phyloP scores from a whole-genome alignment of 2,113 vertebrate species.

The Dendrocopos noguchii region DNA sequence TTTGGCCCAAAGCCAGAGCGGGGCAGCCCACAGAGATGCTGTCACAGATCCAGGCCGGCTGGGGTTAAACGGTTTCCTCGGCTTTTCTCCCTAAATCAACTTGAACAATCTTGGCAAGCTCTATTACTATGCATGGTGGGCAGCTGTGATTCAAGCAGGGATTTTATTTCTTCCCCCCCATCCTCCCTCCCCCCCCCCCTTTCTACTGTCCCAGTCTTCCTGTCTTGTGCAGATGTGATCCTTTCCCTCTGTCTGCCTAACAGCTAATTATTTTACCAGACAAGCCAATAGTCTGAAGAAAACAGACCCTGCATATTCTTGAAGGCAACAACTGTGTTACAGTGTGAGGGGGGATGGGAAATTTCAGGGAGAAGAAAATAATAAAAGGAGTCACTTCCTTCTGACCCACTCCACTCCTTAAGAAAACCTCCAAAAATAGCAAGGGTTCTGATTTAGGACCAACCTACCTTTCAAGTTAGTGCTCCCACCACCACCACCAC shows the following conservation, averaged over 20 bases:
- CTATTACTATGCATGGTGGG: constrained; percentile 60
- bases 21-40: constrained; percentile 13
- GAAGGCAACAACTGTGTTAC: constrained; percentile 58
- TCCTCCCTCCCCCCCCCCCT: background rate
- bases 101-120: constrained; percentile 67
- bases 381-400: constrained; percentile 13
- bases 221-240: constrained; percentile 70
- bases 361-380: background rate
- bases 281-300: constrained; percentile 60
- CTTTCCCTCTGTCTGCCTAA: constrained; percentile 67
- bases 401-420: background rate
- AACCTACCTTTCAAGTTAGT: background rate
- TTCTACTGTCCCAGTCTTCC: constrained; percentile 65
- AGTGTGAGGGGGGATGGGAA: background rate
- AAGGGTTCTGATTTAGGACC: background rate
- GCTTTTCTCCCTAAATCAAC: constrained; percentile 71
- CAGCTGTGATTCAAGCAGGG: constrained; percentile 68
- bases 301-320: constrained; percentile 61
- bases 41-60: constrained; percentile 60
- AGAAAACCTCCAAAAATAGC: constrained; percentile 14
- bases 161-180: background rate
- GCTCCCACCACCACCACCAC: background rate
- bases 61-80: constrained; percentile 64
- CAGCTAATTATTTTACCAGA: constrained; percentile 77
- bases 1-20: constrained; percentile 15